These are phyloP conservation scores for Dicentrarchus labrax DNA, from an alignment of 2,113 vertebrate species.

Conservation along the genomic window DNA sequence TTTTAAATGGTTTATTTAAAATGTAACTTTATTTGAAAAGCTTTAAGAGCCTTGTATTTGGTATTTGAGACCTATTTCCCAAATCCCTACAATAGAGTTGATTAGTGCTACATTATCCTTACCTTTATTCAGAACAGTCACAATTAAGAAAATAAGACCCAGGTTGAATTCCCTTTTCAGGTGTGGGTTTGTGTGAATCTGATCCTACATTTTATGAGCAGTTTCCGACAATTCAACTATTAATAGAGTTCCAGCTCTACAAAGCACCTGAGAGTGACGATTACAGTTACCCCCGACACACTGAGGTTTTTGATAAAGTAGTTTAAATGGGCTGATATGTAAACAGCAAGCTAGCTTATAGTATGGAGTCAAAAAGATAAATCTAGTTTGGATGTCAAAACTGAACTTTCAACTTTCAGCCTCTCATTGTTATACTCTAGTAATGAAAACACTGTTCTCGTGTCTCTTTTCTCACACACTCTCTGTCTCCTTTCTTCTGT, in stretches of 20 bases:
- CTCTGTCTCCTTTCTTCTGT: conserved; percentile 1
- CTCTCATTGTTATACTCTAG: background rate
- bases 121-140: background rate
- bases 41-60: background rate
- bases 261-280: background rate
- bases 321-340: too few species aligned
- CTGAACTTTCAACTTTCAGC: background rate
- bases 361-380: background rate
- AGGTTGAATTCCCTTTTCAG: background rate
- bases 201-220: background rate
- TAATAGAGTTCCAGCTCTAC: background rate
- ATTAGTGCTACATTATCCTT: background rate
- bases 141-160: background rate
- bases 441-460: background rate
- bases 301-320: too few species aligned
- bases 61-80: background rate
- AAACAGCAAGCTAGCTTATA: too few species aligned
- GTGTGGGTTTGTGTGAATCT: background rate
- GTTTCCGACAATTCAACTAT: background rate
- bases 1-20: conserved; percentile 4
- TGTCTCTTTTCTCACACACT: background rate
- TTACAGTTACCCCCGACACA: background rate
- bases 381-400: background rate
- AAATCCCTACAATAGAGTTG: background rate
- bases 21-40: background rate